phyloP scores from a whole-genome alignment of 2,888 invertebrate genomes.

The Heliothis peltigera region DNA sequence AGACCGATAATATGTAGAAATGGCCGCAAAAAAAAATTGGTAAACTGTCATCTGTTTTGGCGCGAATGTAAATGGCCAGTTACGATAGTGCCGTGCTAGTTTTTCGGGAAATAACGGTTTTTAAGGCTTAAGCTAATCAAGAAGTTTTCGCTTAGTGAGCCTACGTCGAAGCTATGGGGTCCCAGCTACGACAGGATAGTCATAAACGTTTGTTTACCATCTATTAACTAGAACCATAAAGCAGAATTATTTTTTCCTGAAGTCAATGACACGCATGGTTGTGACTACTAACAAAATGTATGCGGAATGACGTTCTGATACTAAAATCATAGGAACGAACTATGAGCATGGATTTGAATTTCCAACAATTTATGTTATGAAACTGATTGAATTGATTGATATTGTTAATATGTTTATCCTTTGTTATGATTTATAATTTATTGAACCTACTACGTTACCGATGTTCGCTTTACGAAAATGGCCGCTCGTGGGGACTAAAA shows the following conservation, averaged over 20 bases:
- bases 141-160: slow-evolving; percentile 75
- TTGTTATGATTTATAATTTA: slow-evolving; percentile 56
- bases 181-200: slow-evolving; percentile 78
- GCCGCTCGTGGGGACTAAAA: slow-evolving; percentile 28
- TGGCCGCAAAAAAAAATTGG: slow-evolving; percentile 79
- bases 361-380: slow-evolving; percentile 44
- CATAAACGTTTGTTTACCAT: slow-evolving; percentile 68
- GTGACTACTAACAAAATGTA: slow-evolving; percentile 77
- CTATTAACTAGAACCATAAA: slow-evolving; percentile 59
- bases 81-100: slow-evolving; percentile 68
- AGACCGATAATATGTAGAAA: slow-evolving; percentile 80
- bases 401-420: slow-evolving; percentile 49
- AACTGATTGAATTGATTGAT: slow-evolving; percentile 47
- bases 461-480: slow-evolving; percentile 63
- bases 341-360: slow-evolving; percentile 57
- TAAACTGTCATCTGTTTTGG: slow-evolving; percentile 79
- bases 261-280: slow-evolving; percentile 80
- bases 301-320: slow-evolving; percentile 62
- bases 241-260: slow-evolving; percentile 48
- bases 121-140: slow-evolving; percentile 82
- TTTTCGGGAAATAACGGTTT: slow-evolving; percentile 74
- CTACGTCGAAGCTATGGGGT: slow-evolving; percentile 70
- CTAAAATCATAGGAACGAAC: slow-evolving; percentile 52
- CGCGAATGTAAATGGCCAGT: slow-evolving; percentile 77
- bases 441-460: slow-evolving; percentile 55